Conservation (phyloP, 2,888 invertebrate species). For the Pseudococcus viburni region DNA sequence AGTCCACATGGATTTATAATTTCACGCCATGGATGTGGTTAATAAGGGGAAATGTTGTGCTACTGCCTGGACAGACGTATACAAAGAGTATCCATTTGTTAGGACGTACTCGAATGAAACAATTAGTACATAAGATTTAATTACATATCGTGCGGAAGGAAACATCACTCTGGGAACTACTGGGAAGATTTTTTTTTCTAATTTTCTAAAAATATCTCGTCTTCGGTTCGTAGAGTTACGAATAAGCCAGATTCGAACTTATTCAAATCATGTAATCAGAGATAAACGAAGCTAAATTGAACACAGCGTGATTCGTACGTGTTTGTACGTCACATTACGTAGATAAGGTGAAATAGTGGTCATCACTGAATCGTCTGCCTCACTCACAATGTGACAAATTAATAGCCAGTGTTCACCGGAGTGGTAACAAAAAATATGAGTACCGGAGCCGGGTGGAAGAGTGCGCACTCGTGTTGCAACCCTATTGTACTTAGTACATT, state of each 20-base stretch:
- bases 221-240: too few relatives aligned
- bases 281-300: conserved; percentile 4
- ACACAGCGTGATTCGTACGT: not conserved
- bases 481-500: conserved; percentile 34
- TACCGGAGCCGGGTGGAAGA: not conserved
- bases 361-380: not conserved
- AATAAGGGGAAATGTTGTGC: conserved; percentile 10
- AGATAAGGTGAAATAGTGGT: conserved; percentile 20
- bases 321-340: not conserved
- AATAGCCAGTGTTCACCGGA: not conserved
- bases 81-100: too few relatives aligned
- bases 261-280: not conserved
- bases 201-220: too few relatives aligned
- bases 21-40: not conserved
- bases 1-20: not conserved
- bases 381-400: not conserved
- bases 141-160: not conserved
- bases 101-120: not conserved
- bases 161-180: conserved; percentile 10
- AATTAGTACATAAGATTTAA: not conserved
- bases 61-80: not conserved
- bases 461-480: conserved; percentile 31
- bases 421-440: not conserved
- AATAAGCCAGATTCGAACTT: not conserved
- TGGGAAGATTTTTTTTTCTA: not conserved